Evolutionary conservation across 2,797 vertebrate species (phyloP).

Genomic region (Rhinella marina): DNA sequence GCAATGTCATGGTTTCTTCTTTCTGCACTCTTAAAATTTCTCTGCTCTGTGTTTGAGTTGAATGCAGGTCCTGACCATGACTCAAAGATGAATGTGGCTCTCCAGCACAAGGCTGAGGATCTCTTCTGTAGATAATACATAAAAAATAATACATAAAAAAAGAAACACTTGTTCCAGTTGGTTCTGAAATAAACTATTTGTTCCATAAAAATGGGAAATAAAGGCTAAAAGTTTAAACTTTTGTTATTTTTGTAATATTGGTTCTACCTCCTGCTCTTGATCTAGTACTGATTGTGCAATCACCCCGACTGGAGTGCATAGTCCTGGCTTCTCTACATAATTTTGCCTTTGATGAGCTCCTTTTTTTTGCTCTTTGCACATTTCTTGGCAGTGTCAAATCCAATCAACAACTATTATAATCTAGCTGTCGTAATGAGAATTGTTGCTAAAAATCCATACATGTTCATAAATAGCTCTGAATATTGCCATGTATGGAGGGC

Average conservation of each 20-base stretch:
- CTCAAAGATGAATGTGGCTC: too few species aligned
- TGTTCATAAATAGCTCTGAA: conserved; percentile 2
- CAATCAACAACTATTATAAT: conserved; percentile 12
- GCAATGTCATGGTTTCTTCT: too few species aligned
- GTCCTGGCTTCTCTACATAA: neutral
- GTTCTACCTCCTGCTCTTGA: neutral
- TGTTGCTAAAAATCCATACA: neutral
- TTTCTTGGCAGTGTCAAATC: conserved; percentile 10
- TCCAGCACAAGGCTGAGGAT: too few species aligned
- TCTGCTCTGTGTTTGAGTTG: too few species aligned
- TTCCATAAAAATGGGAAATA: neutral
- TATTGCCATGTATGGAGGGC: neutral
- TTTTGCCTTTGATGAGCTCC: neutral
- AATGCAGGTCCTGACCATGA: too few species aligned
- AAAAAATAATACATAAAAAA: neutral
- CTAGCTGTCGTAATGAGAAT: neutral
- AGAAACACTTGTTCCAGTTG: neutral
- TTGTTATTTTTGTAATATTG: neutral
- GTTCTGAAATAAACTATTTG: neutral
- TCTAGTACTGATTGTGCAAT: neutral
- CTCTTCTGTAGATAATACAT: neutral
- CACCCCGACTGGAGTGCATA: neutral
- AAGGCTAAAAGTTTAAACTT: neutral
- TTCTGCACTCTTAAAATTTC: too few species aligned
- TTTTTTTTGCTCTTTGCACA: neutral